These are phyloP conservation scores for Pheosia tremula DNA, from an alignment of 2,888 invertebrate species.

Conservation along the genomic window DNA sequence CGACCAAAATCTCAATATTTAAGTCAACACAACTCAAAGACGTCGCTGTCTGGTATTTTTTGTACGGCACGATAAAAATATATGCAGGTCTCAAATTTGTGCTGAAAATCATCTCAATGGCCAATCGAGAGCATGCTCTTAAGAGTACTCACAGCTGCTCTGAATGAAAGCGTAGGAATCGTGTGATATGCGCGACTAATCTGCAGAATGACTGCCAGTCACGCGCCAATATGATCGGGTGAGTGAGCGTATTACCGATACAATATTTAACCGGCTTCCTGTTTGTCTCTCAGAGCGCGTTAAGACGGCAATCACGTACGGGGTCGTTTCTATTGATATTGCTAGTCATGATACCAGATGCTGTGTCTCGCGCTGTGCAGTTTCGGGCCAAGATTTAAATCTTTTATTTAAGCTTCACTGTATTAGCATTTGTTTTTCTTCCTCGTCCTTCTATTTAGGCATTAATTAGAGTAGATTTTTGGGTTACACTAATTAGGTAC, in stretches of 20 bases:
- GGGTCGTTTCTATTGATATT: background rate
- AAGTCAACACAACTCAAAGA: no score
- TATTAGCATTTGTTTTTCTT: no score
- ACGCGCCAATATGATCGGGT: conserved; percentile 1
- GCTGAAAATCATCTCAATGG: no score
- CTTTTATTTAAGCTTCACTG: no score
- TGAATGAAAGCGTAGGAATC: conserved; percentile 7
- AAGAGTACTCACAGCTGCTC: background rate
- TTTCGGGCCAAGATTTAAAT: no score
- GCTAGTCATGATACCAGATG: background rate
- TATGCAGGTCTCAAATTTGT: no score
- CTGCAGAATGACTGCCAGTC: conserved; percentile 1
- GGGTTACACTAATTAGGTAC: no score
- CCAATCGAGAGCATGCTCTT: background rate
- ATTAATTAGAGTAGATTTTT: no score
- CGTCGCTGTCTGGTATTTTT: no score
- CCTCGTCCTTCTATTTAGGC: no score
- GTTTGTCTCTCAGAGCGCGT: background rate
- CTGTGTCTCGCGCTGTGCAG: background rate
- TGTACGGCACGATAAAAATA: no score
- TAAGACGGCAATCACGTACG: conserved; percentile 1
- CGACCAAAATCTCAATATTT: no score
- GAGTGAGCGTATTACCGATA: background rate
- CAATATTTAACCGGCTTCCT: background rate
- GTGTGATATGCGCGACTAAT: conserved; percentile 4